Evolutionary conservation across 1,140 invertebrate genomes (phyloP), one percentile per base, ranked within the genome.

Genomic region (Heliconius melpomene): DNA sequence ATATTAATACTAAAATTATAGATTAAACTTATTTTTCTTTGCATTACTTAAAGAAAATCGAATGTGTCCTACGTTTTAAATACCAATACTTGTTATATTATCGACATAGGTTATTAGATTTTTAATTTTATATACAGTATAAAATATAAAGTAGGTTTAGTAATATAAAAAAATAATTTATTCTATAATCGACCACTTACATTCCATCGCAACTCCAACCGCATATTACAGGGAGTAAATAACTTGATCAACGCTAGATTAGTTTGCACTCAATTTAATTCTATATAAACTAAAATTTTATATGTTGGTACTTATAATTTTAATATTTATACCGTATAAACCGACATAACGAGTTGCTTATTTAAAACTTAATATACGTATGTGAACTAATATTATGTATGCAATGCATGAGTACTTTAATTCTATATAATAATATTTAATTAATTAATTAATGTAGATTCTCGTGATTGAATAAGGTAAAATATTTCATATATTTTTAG

Each of bases 221-320:
- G 60, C 60, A 66, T 26, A 66, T 66, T 66, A 66, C 60, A 66
- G 60, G 60, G 60, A 66, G 60, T 66, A 66, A 66, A 66, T 66
- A 66, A 66, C 60, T 66, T 66, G 60, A 66, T 66, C 60, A 66
- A 66, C 60, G 60, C 23, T 66, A 29, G 60, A 66, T 66, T 66
- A 66, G 60, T 66, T 66, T 66, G 60, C 60, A 66, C 60, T 66
- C 60, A 66, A 66, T 66, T 66, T 66, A 66, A 26, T 66, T 26
- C n/a, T 66, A 66, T n/a, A 66, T 66, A 66, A 26, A 66, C 26
- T 66, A 26, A 29, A 66, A 66, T 66, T 29, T 29, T 66, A 66
- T 23, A 57, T 57, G n/a, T 52, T 7, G 50, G 50, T 57, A 23
- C 54, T 57, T 57, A 57, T 66, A 29, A 66, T 9, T 26, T 66